Percentiles rank a stretch among this genome's conserved stretches.
Conservation (phyloP, 2,113 vertebrate species). For the Oxyruncus cristatus region DNA sequence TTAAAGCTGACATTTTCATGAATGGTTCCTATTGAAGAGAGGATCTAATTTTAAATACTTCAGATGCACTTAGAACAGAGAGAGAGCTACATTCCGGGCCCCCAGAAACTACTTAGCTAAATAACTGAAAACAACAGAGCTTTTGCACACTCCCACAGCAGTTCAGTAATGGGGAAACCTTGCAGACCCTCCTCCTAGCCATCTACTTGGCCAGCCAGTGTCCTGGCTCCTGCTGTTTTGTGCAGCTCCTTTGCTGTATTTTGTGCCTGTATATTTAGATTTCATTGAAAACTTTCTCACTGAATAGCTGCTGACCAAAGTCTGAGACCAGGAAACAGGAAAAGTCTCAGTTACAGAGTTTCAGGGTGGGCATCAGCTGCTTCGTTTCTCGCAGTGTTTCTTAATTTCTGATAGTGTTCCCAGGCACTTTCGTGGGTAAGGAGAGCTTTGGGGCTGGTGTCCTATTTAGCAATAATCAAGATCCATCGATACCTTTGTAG, state of each 20-base stretch:
- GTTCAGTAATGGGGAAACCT: neutral
- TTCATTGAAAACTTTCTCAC: neutral
- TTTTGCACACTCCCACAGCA: neutral
- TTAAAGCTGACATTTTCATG: slow-evolving; percentile 46
- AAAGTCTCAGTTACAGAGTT: neutral
- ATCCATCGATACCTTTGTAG: neutral
- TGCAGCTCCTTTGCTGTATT: neutral
- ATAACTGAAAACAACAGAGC: neutral
- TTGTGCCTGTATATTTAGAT: neutral
- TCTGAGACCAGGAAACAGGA: neutral
- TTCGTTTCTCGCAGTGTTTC: neutral
- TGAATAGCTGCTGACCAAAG: neutral
- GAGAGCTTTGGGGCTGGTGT: neutral
- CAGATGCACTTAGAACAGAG: slow-evolving; percentile 10
- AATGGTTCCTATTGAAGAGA: slow-evolving; percentile 29
- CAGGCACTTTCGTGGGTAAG: neutral
- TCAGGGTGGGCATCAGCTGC: neutral
- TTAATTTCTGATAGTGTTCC: neutral
- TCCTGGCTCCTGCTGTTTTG: neutral
- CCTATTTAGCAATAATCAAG: neutral
- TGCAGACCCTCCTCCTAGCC: neutral
- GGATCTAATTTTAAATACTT: slow-evolving; percentile 31
- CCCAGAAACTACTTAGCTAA: neutral
- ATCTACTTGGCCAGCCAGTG: neutral
- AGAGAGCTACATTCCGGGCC: neutral